Percentiles rank a stretch among this genome's conserved stretches.
These are phyloP conservation scores for Microchrysa polita DNA, from an alignment of 2,888 invertebrate species.

Conservation along the genomic window DNA sequence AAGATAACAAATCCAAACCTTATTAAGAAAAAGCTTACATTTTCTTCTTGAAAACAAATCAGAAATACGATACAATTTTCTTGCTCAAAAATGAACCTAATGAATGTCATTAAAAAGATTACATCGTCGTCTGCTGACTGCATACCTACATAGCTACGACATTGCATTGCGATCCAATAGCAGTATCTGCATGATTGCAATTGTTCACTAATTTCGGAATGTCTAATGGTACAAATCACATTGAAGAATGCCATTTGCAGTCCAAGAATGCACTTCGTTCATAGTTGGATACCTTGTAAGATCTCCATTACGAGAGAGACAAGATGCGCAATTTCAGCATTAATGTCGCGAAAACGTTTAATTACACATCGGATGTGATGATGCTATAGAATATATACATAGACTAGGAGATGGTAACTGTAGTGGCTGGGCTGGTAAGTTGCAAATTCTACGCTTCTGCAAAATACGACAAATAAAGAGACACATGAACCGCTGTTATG, in stretches of 20 bases:
- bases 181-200: constrained; percentile 9
- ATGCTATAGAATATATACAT: too few relatives aligned
- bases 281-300: neutral
- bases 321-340: constrained; percentile 37
- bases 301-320: constrained; percentile 31
- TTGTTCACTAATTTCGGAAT: constrained; percentile 38
- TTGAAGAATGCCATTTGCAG: constrained; percentile 21
- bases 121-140: too few relatives aligned
- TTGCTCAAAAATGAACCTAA: neutral
- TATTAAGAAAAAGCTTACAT: too few relatives aligned
- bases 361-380: constrained; percentile 30
- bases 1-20: too few relatives aligned
- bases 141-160: too few relatives aligned
- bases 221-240: constrained; percentile 38
- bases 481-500: too few relatives aligned
- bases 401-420: constrained; percentile 10
- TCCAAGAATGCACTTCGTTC: constrained; percentile 19
- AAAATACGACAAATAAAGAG: too few relatives aligned
- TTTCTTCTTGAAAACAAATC: too few relatives aligned
- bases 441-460: constrained; percentile 1
- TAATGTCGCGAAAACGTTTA: constrained; percentile 41
- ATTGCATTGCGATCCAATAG: too few relatives aligned
- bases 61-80: constrained; percentile 9
- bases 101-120: constrained; percentile 24
- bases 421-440: neutral